phyloP scores from a whole-genome alignment of 2,888 invertebrate genomes.

The Xestoiulus laeticollis region DNA sequence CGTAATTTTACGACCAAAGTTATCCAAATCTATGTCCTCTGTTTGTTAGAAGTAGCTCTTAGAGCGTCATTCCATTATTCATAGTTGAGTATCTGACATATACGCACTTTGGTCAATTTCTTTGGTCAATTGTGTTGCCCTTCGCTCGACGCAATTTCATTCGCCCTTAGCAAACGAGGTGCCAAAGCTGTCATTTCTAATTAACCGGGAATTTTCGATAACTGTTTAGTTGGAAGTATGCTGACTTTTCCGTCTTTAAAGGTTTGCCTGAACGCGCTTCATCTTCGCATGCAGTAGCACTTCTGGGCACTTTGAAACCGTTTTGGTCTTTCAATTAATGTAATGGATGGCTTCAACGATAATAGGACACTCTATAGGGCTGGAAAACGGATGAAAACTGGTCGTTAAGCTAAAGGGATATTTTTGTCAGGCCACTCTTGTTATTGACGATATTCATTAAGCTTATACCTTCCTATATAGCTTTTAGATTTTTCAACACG shows the following conservation, averaged over 20 bases:
- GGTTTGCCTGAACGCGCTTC: not conserved
- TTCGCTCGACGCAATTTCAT: not conserved
- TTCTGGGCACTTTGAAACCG: conserved; percentile 23
- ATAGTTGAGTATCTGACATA: not conserved
- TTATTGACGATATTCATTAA: conserved; percentile 24
- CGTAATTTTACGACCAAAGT: too few relatives aligned
- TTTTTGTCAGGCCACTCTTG: conserved; percentile 38
- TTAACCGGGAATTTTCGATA: not conserved
- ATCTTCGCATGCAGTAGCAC: conserved; percentile 10
- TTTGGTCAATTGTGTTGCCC: not conserved
- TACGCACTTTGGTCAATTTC: too few relatives aligned
- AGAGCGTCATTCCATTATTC: not conserved
- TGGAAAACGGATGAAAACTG: not conserved
- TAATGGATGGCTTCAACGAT: conserved; percentile 30
- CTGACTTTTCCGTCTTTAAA: not conserved
- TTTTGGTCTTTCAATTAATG: conserved; percentile 36
- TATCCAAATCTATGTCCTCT: not conserved
- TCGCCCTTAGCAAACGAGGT: not conserved
- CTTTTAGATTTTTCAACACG: not conserved
- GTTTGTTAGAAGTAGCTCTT: not conserved
- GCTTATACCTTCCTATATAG: not conserved
- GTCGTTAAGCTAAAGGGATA: not conserved
- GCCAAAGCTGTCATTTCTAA: not conserved
- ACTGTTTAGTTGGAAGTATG: not conserved
- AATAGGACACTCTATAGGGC: not conserved